These are phyloP conservation scores for Zaprionus ornatus DNA, from an alignment of 1,140 invertebrate species.

Conservation along the genomic window DNA sequence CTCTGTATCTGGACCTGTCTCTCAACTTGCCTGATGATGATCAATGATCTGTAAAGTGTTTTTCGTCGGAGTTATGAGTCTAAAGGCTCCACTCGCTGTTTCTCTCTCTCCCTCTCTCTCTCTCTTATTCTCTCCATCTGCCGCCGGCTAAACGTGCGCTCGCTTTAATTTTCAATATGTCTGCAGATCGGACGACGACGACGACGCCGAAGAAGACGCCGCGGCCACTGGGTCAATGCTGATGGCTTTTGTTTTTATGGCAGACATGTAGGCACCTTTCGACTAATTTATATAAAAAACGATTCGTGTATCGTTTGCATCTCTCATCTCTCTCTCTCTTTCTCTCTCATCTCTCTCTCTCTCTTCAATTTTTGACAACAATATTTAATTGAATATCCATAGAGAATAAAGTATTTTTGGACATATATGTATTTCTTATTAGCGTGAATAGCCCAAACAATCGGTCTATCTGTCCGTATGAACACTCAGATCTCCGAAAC, in stretches of 20 bases:
- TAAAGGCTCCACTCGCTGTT: conserved; percentile 32
- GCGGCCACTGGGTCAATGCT: conserved; percentile 74
- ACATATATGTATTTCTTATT: no score
- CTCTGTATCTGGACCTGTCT: conserved; percentile 8
- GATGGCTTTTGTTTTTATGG: conserved; percentile 82
- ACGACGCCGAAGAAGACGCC: conserved; percentile 2
- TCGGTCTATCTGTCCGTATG: no score
- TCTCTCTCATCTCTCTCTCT: neutral
- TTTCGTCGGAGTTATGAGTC: conserved; percentile 66
- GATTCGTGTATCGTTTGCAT: conserved; percentile 25
- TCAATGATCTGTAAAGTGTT: conserved; percentile 81
- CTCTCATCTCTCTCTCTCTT: conserved; percentile 5
- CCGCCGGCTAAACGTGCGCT: conserved; percentile 73
- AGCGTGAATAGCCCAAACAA: no score
- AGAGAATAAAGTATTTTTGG: no score
- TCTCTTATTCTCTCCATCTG: conserved; percentile 7
- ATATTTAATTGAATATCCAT: conserved; percentile 26
- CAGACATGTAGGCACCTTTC: conserved; percentile 80
- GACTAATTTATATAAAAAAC: conserved; percentile 64
- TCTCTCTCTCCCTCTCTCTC: neutral
- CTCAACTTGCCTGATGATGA: conserved; percentile 65
- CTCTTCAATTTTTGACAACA: conserved; percentile 14
- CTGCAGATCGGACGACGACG: conserved; percentile 51
- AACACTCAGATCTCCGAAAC: no score
- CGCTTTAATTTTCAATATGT: conserved; percentile 81